Evolutionary conservation across 2,113 vertebrate genomes (phyloP), one percentile per base, ranked within the genome.

Genomic region (Probosciger aterrimus): DNA sequence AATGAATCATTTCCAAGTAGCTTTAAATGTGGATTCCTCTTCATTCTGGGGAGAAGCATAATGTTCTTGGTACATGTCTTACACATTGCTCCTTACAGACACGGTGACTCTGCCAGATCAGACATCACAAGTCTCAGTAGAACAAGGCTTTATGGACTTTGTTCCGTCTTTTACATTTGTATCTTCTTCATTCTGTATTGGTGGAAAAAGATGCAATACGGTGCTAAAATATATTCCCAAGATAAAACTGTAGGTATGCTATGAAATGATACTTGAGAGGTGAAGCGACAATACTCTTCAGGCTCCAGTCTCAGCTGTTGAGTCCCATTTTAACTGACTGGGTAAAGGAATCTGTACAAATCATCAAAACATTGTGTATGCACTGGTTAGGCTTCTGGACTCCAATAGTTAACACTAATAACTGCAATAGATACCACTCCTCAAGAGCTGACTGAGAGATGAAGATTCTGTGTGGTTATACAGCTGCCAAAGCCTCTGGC

Each of bases 361-460:
- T 10, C 18, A 7, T 41, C 44, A 4, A 2, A 59, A 1, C 6
- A 15, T 13, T 1, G 11, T 2, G 4, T 9, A 8, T 12, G 33
- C 12, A 1, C 2, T 3, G 18, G 14, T 5, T 8, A 10, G 70
- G 39, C 39, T 50, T 62, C 27, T 49, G 44, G 46, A 9, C 20
- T 33, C 13, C 27, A 7, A 2, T 5, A 19, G 33, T 30, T 73
- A 23, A 11, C 27, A 5, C 2, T 9, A 35, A 3, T 46, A 33
- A 4, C 33, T 43, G n/a, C 7, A 4, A 2, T 5, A 57, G 24
- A 18, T 33, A 6, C 41, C 11, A 2, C 25, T 37, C 37, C 55
- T 28, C 16, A 9, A 3, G 14, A 47, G 25, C 53, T 73, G 73
- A n/a, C 50, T 4, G 16, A 18, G 65, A 44, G 63, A 1, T 31